Base-by-base conservation (phyloP, 1,140 invertebrate genomes). In the Wiebesia pumilae region DNA sequence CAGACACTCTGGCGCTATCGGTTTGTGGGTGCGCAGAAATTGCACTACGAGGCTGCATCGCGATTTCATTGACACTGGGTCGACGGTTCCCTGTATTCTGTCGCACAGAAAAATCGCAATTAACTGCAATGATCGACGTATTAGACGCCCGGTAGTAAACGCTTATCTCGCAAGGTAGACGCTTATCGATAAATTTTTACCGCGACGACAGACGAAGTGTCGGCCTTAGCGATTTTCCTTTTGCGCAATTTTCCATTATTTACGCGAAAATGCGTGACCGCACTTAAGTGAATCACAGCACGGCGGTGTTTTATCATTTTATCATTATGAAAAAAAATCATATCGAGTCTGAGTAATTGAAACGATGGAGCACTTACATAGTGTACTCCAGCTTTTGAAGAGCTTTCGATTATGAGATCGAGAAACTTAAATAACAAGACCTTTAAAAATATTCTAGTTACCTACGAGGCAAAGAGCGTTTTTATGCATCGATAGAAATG, bases 1-100 rank as follows among this genome's bases (percentile, higher is more conserved):
- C 69, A 71, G 69, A 71, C 69, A 71, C 69, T 71, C 12, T 38
- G 69, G 69, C 69, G 69, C 69, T 9, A 19, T 71, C 69, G 35
- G 19, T 9, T 7, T 30, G 65, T 38, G 35, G 69, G 33, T 35
- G 65, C 4, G 65, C 33, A 3, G 14, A 69, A 69, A 69, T 19
- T n/a, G 27, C 27, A 9, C 27, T 0, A n/a, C 62, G 62, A 67
- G 21, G 62, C n/a, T 14, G 24, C 65, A 9, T 0, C 65, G 33
- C 65, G n/a, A 16, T 38, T 71, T 71, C 69, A 38, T 71, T 33
- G 69, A 10, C 35, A 38, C 1, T 0, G 35, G 33, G 0, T 1
- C 69, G 10, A 33, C 3, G 0, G 7, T 16, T 40, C 35, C 40
- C 35, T 35, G 7, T n/a, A 43, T 43, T 1, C 3, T n/a, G 43